A percentile compares a stretch with the other conserved stretches of the same genome.
Conservation (phyloP, 2,797 vertebrate species). For the Botia kubotai region DNA sequence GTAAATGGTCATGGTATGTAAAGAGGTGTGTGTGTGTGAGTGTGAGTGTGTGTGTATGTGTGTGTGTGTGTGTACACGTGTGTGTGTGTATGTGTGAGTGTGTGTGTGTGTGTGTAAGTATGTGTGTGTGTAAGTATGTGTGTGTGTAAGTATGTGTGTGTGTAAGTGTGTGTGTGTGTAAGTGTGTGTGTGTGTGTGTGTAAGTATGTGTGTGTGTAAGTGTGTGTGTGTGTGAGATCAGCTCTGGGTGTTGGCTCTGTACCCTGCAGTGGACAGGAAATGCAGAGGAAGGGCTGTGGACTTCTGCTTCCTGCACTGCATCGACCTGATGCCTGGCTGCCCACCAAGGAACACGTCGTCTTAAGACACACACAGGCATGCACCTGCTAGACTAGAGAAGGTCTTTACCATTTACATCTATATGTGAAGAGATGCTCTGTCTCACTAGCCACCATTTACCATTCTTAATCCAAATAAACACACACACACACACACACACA, state of each 20-base stretch:
- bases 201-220: background rate
- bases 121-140: background rate
- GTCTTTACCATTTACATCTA: conserved; percentile 31
- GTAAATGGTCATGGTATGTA: background rate
- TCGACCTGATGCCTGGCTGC: conserved; percentile 54
- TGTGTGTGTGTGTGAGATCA: conserved; percentile 27
- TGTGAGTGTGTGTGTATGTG: conserved; percentile 25
- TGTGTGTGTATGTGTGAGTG: too few species aligned
- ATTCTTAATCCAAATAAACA: conserved; percentile 2
- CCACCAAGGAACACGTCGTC: conserved; percentile 30
- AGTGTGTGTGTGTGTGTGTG: too few species aligned
- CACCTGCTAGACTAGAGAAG: conserved; percentile 44
- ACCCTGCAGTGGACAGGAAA: conserved; percentile 53
- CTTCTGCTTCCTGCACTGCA: conserved; percentile 54
- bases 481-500: conserved; percentile 12
- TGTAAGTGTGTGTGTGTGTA: too few species aligned
- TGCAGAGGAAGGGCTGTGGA: conserved; percentile 57
- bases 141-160: background rate
- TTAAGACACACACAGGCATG: conserved; percentile 2
- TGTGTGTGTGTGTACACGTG: background rate
- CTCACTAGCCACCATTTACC: conserved; percentile 2
- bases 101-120: too few species aligned
- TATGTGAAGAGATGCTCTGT: conserved; percentile 28
- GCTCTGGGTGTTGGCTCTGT: conserved; percentile 58
- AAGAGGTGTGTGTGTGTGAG: conserved; percentile 2